Conservation (phyloP, 2,113 vertebrate genomes). For the Phyllostomus discolor region DNA sequence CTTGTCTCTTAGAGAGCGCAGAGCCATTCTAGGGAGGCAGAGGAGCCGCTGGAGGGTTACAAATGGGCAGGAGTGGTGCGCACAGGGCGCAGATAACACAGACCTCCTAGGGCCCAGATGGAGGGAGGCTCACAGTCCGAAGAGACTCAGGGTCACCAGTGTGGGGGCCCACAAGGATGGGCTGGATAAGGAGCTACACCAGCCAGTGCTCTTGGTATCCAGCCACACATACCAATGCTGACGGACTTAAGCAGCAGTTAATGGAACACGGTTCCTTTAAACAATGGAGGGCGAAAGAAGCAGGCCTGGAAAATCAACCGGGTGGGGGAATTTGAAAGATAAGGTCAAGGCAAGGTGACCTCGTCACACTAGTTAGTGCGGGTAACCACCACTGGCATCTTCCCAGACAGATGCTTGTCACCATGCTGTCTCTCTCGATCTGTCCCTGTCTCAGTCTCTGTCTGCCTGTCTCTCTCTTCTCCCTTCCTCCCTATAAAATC, state of each 20-base stretch:
- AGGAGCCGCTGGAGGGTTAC: too few relatives aligned
- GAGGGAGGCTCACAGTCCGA: neutral
- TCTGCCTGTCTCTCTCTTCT: too few relatives aligned
- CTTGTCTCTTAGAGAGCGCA: neutral
- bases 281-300: neutral
- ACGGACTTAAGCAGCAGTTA: neutral
- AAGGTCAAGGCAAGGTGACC: neutral
- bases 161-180: neutral
- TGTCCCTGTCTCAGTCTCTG: too few relatives aligned
- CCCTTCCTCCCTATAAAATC: too few relatives aligned
- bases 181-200: neutral
- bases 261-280: neutral
- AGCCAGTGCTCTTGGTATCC: neutral
- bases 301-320: neutral
- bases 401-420: neutral
- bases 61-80: neutral
- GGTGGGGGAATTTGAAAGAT: neutral
- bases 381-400: neutral
- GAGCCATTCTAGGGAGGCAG: neutral
- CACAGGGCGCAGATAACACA: fast-evolving
- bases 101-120: neutral
- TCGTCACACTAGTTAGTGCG: neutral
- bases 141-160: neutral
- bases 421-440: too few relatives aligned
- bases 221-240: neutral